A percentile compares a stretch with the other conserved stretches of the same genome.
These are phyloP conservation scores for Alviniconcha strummeri DNA, from an alignment of 2,888 invertebrate species.

Conservation along the genomic window DNA sequence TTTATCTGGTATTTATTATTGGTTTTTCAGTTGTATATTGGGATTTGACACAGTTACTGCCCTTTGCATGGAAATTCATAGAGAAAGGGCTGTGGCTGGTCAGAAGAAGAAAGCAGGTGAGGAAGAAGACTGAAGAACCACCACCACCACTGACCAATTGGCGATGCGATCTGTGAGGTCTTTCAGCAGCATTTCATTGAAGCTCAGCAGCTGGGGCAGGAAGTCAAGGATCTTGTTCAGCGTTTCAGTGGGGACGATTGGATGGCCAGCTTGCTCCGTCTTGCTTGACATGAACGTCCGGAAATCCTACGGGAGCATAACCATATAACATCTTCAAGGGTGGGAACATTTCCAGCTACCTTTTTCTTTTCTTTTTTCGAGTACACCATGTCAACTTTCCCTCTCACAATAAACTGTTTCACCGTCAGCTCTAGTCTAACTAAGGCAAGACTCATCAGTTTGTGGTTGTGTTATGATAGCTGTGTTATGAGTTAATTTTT, in stretches of 20 bases:
- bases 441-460: background rate
- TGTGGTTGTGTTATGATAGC: too few relatives aligned
- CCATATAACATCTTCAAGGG: background rate
- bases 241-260: slow-evolving; percentile 74
- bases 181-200: slow-evolving; percentile 76
- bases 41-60: too few relatives aligned
- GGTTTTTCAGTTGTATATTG: too few relatives aligned
- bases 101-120: too few relatives aligned
- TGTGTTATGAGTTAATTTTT: too few relatives aligned
- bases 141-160: slow-evolving; percentile 72
- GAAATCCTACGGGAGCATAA: slow-evolving; percentile 73
- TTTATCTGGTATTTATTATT: too few relatives aligned
- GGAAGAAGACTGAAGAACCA: too few relatives aligned
- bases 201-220: slow-evolving; percentile 76
- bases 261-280: slow-evolving; percentile 63
- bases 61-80: too few relatives aligned
- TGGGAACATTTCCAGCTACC: too few relatives aligned
- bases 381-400: background rate
- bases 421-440: background rate
- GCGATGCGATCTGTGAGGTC: slow-evolving; percentile 76
- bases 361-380: too few relatives aligned
- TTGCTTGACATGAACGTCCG: slow-evolving; percentile 70
- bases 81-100: too few relatives aligned
- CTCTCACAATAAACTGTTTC: background rate
- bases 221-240: slow-evolving; percentile 76